Base-by-base conservation (phyloP, 2,888 invertebrate genomes). In the Troides aeacus region DNA sequence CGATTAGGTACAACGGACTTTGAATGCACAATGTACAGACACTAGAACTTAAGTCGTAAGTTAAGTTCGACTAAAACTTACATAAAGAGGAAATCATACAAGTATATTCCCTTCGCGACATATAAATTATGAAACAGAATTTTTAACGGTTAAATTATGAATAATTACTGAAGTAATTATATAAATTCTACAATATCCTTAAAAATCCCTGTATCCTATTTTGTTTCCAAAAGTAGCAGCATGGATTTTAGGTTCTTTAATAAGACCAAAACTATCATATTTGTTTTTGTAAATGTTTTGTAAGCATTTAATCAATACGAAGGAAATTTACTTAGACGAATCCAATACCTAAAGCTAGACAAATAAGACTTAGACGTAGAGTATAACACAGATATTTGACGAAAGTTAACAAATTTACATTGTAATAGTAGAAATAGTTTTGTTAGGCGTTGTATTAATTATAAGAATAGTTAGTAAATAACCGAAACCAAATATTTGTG, bases 331-430 rank as follows among this genome's bases (percentile, higher is more conserved):
- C 63, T 39, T 60, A 62, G 21, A 70, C 46, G 60, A 12, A 21
- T 64, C 64, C 53, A 58, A 39, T 30, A 60, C 53, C 68, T 74
- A 73, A 61, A 74, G 68, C 72, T 77, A 79, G 73, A 81, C 80
- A 82, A 82, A 82, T 79, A 85, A 77, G 76, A 75, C 84, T 83
- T 84, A 85, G 74, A 78, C 76, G 66, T 83, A 85, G 78, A 72
- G 69, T 80, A 83, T 89, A 89, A 87, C 89, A 89, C 89, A 89
- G 89, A 86, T 84, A 83, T 87, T 89, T 89, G 89, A 89, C 89
- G 89, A 89, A 84, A 82, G 73, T 77, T 76, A 73, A 82, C 12
- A 21, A 81, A 76, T 80, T 77, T 83, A 81, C 77, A 81, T 74
- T 63, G 67, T 66, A 72, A 78, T 78, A 79, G 79, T 75, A 74